These are phyloP conservation scores for Habroteleia sp. DNA, from an alignment of 2,888 invertebrate genomes.

Conservation along the genomic window DNA sequence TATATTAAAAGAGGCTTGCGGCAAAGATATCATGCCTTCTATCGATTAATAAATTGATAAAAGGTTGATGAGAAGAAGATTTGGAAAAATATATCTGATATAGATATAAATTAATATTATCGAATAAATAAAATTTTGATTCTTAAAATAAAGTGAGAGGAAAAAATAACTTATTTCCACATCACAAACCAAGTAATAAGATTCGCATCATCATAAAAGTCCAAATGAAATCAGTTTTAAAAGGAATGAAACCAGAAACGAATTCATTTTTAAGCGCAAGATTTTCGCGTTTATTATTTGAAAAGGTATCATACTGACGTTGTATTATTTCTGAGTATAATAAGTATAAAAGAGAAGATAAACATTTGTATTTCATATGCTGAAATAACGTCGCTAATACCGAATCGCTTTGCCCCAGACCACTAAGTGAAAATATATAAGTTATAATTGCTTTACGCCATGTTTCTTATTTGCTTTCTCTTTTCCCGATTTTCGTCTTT, in stretches of 20 bases:
- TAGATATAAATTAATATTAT: no score
- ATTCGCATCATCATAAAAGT: slow-evolving; percentile 9
- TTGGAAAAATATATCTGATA: no score
- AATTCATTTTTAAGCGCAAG: slow-evolving; percentile 35
- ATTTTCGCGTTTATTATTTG: slow-evolving; percentile 42
- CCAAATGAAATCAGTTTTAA: slow-evolving; percentile 21
- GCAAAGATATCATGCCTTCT: no score
- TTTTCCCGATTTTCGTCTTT: slow-evolving; percentile 12
- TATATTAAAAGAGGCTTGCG: no score
- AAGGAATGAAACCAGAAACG: no score
- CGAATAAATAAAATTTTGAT: no score
- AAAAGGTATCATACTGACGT: slow-evolving; percentile 15
- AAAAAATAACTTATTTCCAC: no score
- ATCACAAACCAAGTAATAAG: no score
- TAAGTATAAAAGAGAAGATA: slow-evolving; percentile 41
- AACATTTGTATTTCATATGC: slow-evolving; percentile 53
- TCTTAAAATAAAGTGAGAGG: no score
- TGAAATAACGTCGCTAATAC: slow-evolving; percentile 51
- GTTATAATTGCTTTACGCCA: slow-evolving; percentile 48
- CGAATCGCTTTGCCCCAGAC: slow-evolving; percentile 9
- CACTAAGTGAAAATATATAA: slow-evolving; percentile 51
- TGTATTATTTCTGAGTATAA: slow-evolving; percentile 41
- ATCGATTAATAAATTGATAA: no score
- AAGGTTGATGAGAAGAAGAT: no score
- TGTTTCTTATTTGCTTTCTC: slow-evolving; percentile 35